Base-by-base conservation (phyloP, 1,140 invertebrate genomes). In the Triops longicaudatus region DNA sequence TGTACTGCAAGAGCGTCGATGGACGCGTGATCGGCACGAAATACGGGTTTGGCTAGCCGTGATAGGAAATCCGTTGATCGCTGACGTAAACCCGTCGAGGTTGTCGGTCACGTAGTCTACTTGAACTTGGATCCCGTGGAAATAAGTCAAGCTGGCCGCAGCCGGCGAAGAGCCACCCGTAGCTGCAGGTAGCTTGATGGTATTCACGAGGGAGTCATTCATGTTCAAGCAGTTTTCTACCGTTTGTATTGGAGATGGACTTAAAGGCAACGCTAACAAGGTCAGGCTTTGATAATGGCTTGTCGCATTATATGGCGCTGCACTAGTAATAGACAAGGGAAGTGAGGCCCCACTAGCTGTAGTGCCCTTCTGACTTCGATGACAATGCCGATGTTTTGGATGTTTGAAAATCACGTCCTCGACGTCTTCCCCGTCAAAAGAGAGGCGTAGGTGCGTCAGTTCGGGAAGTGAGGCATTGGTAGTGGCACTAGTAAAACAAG, bases 221-320 rank as follows among this genome's bases (percentile, higher is more conserved):
- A 6, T 63, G 17, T 63, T 63, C 50, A 63, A 63, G 50, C 74
- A 44, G 42, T 75, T 37, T 7, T 75, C 74, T 22, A 43, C 42
- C 17, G 74, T 63, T 43, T 41, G 37, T 41, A 26, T 26, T 75
- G 41, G 41, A 42, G 37, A 50, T 14, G 44, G 11, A 75, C 28
- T 41, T 10, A 50, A 50, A 43, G 74, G 74, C 37, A 75, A n/a
- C 74, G 74, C 44, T 37, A 75, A 75, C 26, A 75, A 44, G 26
- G 74, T 75, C 14, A 75, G 41, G 42, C 74, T 75, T 22, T 43
- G 41, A 41, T 75, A 75, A 41, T 75, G 74, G n/a, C 74, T 50
- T 17, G 50, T 63, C 50, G 50, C 10, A n/a, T 63, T 63, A 63
- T 22, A 14, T 17, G 50, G 17, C 22, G 50, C 50, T 63, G 14